Evolutionary conservation across 2,113 vertebrate species (phyloP).

Genomic region (Lutjanus erythropterus): DNA sequence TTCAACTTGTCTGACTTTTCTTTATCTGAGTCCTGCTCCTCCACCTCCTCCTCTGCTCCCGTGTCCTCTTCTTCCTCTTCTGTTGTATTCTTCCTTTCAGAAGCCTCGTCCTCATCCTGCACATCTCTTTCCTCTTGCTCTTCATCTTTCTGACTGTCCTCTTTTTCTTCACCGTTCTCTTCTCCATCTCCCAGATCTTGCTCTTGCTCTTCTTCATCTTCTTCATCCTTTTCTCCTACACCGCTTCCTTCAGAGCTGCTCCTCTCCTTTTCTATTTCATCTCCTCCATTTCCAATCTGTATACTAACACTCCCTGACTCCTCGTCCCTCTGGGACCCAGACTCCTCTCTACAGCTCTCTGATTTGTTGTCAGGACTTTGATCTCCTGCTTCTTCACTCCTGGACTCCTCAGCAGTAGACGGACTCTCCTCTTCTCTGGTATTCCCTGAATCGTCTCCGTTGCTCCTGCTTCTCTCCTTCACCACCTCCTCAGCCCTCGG

Average conservation of each 20-base stretch:
- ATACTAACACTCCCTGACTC: constrained; percentile 6
- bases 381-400: constrained; percentile 11
- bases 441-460: constrained; percentile 27
- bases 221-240: constrained; percentile 11
- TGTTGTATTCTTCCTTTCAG: background rate
- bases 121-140: constrained; percentile 10
- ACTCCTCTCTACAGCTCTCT: constrained; percentile 31
- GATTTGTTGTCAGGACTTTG: constrained; percentile 22
- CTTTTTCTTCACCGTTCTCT: constrained; percentile 15
- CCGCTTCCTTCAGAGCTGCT: constrained; percentile 15
- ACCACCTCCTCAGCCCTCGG: background rate
- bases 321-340: constrained; percentile 28
- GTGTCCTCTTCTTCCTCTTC: constrained; percentile 45
- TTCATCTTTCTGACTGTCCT: constrained; percentile 11
- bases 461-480: constrained; percentile 6
- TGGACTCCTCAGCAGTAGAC: background rate
- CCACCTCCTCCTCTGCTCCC: constrained; percentile 42
- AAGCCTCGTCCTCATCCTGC: constrained; percentile 23
- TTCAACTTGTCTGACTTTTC: constrained; percentile 14
- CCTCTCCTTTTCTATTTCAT: constrained; percentile 13
- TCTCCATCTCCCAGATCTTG: background rate
- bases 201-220: background rate
- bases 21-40: background rate
- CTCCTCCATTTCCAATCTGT: constrained; percentile 15
- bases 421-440: constrained; percentile 10